These are phyloP conservation scores for Graphium colonna DNA, from an alignment of 2,888 invertebrate genomes.

Conservation along the genomic window DNA sequence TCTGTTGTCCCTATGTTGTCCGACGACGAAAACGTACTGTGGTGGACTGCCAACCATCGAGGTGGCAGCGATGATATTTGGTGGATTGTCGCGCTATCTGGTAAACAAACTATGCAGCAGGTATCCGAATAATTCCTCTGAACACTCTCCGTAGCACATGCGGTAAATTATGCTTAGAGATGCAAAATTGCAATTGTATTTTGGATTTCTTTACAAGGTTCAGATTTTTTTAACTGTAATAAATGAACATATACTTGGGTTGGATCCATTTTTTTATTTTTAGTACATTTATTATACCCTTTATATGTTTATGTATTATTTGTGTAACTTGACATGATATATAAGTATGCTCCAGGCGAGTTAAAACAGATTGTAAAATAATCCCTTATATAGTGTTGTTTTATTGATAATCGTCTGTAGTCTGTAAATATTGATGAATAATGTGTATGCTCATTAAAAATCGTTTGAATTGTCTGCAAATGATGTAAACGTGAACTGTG, in stretches of 20 bases:
- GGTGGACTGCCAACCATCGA: too few species aligned
- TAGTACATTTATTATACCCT: neutral
- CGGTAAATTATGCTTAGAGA: too few species aligned
- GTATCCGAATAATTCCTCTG: too few species aligned
- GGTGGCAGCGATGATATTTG: too few species aligned
- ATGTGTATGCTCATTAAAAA: constrained; percentile 17
- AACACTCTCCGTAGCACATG: too few species aligned
- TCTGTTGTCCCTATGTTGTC: too few species aligned
- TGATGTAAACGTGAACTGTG: constrained; percentile 66
- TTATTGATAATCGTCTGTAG: constrained; percentile 25
- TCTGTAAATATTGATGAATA: too few species aligned
- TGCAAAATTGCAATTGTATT: too few species aligned
- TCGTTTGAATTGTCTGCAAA: constrained; percentile 39
- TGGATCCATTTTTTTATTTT: neutral
- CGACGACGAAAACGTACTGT: too few species aligned
- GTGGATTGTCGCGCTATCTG: too few species aligned
- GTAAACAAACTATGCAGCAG: too few species aligned
- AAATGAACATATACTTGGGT: neutral
- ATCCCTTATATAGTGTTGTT: constrained; percentile 26
- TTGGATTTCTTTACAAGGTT: too few species aligned
- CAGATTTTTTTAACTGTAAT: neutral
- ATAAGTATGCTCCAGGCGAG: constrained; percentile 54
- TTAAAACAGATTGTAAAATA: constrained; percentile 40
- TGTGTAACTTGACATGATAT: constrained; percentile 31
- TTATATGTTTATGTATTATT: constrained; percentile 6